Percentiles rank a stretch among this genome's conserved stretches.
Conservation (phyloP, 2,797 vertebrate species). For the Potorous gilbertii region DNA sequence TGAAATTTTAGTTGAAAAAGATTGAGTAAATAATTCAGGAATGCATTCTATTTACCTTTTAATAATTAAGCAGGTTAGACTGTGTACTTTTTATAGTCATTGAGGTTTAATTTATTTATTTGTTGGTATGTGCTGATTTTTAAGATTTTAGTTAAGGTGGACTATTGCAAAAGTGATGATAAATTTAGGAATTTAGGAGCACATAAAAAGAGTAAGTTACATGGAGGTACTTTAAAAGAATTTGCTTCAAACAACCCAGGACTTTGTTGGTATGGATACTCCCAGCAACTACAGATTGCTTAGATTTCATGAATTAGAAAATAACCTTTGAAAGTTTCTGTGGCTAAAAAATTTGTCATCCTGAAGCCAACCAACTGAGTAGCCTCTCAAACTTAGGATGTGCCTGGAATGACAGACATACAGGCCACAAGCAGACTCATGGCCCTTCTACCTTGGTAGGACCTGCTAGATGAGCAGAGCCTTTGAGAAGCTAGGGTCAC, state of each 20-base stretch:
- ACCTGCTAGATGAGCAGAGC: neutral
- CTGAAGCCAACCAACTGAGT: neutral
- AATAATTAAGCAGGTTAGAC: slow-evolving; percentile 86
- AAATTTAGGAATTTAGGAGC: slow-evolving; percentile 69
- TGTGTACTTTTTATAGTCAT: slow-evolving; percentile 84
- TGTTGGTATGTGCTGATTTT: slow-evolving; percentile 81
- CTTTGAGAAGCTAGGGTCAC: neutral
- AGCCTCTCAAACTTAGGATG: neutral
- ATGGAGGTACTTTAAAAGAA: slow-evolving; percentile 60
- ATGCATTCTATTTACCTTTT: slow-evolving; percentile 86
- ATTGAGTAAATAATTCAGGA: slow-evolving; percentile 87
- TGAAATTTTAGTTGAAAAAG: slow-evolving; percentile 83
- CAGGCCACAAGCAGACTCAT: neutral
- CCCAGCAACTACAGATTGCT: neutral
- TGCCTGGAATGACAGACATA: neutral
- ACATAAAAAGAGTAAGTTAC: slow-evolving; percentile 61
- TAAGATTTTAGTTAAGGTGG: slow-evolving; percentile 70
- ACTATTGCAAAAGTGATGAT: slow-evolving; percentile 65
- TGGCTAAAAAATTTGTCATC: neutral
- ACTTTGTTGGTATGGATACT: neutral
- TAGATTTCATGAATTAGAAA: slow-evolving; percentile 30
- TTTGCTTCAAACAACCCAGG: neutral
- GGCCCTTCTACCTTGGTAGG: neutral
- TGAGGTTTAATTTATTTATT: slow-evolving; percentile 82
- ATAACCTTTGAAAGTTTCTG: neutral